phyloP scores from a whole-genome alignment of 2,113 vertebrate genomes.

The Elgaria multicarinata region DNA sequence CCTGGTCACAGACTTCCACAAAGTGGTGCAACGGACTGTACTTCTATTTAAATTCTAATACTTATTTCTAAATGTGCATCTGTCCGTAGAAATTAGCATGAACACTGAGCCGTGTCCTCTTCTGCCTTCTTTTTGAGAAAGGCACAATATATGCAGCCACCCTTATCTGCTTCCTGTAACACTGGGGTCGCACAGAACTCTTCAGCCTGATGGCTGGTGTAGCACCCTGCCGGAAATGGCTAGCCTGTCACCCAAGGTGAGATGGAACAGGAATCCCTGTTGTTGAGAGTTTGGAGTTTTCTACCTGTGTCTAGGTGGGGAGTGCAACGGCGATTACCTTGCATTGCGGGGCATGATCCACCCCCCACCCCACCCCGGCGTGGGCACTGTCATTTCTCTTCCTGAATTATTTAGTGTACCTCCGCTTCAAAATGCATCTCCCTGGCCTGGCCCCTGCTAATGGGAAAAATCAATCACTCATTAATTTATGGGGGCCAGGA shows the following conservation, averaged over 20 bases:
- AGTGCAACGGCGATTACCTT: not conserved
- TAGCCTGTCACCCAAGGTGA: not conserved
- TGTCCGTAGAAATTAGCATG: no score
- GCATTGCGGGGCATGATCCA: not conserved
- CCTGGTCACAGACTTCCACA: no score
- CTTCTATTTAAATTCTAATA: no score
- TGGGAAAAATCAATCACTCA: constrained; percentile 75
- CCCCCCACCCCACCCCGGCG: no score
- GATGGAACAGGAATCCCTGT: no score
- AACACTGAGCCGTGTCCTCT: no score
- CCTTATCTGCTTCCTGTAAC: not conserved
- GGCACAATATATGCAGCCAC: no score
- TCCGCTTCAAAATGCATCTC: constrained; percentile 63
- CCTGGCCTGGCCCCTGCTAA: constrained; percentile 62
- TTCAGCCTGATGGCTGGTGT: not conserved
- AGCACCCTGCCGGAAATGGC: not conserved
- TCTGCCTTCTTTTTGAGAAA: no score
- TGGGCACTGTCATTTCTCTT: constrained; percentile 61
- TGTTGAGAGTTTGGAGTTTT: no score
- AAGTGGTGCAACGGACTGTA: no score
- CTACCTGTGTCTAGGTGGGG: not conserved
- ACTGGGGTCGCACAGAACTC: not conserved
- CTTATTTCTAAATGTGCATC: no score
- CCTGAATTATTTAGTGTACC: constrained; percentile 76
- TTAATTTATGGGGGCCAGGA: constrained; percentile 64